A percentile compares a stretch with the other conserved stretches of the same genome.
Conservation (phyloP, 23 tunicate species). For the Clavelina lepadiformis region DNA sequence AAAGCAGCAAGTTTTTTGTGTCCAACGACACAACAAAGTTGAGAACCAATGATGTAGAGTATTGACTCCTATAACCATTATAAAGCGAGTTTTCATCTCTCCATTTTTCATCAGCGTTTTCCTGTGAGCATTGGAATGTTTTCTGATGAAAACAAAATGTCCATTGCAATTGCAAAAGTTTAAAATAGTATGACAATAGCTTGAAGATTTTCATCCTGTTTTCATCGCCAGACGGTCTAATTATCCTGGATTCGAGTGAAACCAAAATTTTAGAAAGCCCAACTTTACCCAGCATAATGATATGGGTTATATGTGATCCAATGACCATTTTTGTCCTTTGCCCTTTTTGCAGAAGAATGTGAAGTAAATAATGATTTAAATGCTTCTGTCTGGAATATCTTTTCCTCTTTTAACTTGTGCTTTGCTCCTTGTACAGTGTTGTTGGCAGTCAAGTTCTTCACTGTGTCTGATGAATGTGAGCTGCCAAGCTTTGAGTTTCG, state of each 20-base stretch:
- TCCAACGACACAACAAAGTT: too few relatives aligned
- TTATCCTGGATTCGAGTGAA: neutral
- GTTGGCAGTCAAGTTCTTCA: constrained; percentile 33
- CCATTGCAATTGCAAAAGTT: too few relatives aligned
- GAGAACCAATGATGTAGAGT: too few relatives aligned
- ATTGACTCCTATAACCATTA: too few relatives aligned
- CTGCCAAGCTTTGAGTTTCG: neutral
- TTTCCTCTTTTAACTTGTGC: constrained; percentile 76
- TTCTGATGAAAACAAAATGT: too few relatives aligned
- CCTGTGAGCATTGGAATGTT: too few relatives aligned
- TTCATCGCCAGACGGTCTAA: neutral
- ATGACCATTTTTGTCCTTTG: constrained; percentile 63
- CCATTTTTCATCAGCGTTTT: too few relatives aligned
- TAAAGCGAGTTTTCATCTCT: too few relatives aligned
- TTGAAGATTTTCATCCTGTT: too few relatives aligned
- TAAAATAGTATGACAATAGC: too few relatives aligned
- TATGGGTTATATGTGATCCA: constrained; percentile 93
- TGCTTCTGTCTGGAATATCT: constrained; percentile 69
- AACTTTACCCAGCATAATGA: constrained; percentile 52
- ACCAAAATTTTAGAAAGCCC: neutral
- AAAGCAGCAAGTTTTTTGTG: too few relatives aligned
- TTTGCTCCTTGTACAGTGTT: constrained; percentile 61
- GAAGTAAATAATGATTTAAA: constrained; percentile 83
- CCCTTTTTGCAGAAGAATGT: constrained; percentile 82
- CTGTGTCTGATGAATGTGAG: neutral